A percentile compares a stretch with the other conserved stretches of the same genome.
Conservation (phyloP, 2,797 vertebrate species). For the Gadopsis marmoratus region DNA sequence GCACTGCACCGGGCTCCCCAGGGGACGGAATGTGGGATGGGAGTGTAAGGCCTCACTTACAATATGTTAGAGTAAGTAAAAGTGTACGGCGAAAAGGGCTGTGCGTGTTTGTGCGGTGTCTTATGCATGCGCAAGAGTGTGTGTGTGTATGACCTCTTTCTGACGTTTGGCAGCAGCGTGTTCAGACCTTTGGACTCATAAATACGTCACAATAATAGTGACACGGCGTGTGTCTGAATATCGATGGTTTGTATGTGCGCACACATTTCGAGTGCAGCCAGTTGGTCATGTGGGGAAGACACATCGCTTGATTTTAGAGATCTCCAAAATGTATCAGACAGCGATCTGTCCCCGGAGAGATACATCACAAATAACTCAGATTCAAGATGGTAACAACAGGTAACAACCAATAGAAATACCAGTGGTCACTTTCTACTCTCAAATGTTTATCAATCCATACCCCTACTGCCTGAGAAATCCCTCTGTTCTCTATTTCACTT, state of each 20-base stretch:
- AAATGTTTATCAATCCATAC: slow-evolving; percentile 38
- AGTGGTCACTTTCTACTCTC: slow-evolving; percentile 3
- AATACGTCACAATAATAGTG: neutral
- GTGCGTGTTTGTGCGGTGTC: slow-evolving; percentile 7
- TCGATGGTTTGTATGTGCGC: neutral
- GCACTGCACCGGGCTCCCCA: slow-evolving; percentile 61
- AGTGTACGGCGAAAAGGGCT: slow-evolving; percentile 30
- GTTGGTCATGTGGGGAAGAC: neutral
- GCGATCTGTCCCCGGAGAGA: neutral
- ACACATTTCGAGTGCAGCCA: neutral
- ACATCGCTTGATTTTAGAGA: slow-evolving; percentile 23
- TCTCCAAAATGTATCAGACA: neutral
- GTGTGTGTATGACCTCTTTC: slow-evolving; percentile 20
- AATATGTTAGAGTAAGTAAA: slow-evolving; percentile 60
- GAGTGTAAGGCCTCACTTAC: slow-evolving; percentile 59
- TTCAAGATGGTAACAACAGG: slow-evolving; percentile 28
- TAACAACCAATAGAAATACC: slow-evolving; percentile 5
- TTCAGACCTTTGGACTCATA: neutral
- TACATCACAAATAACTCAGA: slow-evolving; percentile 23
- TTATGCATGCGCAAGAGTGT: slow-evolving; percentile 7
- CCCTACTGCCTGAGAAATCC: slow-evolving; percentile 32
- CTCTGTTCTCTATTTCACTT: slow-evolving; percentile 55
- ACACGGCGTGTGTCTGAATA: neutral
- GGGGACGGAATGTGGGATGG: slow-evolving; percentile 59
- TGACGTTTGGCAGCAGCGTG: neutral